Evolutionary conservation across 2,113 vertebrate genomes (phyloP), one percentile per base, ranked within the genome.

Genomic region (Channa maculata): DNA sequence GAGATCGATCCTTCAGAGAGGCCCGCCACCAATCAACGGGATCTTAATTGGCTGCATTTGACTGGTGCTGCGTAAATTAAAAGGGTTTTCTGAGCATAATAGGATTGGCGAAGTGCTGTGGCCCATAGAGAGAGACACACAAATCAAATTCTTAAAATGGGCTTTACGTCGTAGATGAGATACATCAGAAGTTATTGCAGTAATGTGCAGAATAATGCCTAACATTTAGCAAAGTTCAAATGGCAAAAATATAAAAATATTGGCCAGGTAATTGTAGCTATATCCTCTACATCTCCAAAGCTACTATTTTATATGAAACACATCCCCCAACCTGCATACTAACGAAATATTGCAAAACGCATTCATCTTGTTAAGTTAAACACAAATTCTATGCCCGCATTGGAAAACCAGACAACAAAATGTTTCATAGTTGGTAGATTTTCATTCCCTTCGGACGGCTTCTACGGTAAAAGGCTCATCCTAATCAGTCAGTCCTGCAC

Each of bases 1-100:
- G 95, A 96, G 95, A 98, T 98, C 97, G 94, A 99, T 98, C 94
- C 94, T 95, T 92, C 91, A 68, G 92, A 94, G 91, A 93, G 89
- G 89, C 93, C 93, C 93, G 94, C 94, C 94, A 97, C 95, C 95
- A 96, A 96, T 97, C 95, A 97, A 94, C 87, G 91, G 89, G 66
- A 86, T 92, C 95, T 96, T 97, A 97, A 98, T 97, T 97, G 96
- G 95, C 93, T 94, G 92, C 94, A 92, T 96, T 97, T 95, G 94
- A 95, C 94, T 95, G 92, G 94, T 38, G 89, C 89, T 44, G 46
- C 8, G 80, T 71, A 87, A 87, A 90, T 89, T 85, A 84, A 78
- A 74, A 66, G 37, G 15, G 71, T 75, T 83, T 83, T 86, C 66
- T 49, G 70, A 46, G 64, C 53, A 36, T 79, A 71, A 88, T 84